phyloP scores from a whole-genome alignment of 2,113 vertebrate species.

The Microtus ochrogaster region DNA sequence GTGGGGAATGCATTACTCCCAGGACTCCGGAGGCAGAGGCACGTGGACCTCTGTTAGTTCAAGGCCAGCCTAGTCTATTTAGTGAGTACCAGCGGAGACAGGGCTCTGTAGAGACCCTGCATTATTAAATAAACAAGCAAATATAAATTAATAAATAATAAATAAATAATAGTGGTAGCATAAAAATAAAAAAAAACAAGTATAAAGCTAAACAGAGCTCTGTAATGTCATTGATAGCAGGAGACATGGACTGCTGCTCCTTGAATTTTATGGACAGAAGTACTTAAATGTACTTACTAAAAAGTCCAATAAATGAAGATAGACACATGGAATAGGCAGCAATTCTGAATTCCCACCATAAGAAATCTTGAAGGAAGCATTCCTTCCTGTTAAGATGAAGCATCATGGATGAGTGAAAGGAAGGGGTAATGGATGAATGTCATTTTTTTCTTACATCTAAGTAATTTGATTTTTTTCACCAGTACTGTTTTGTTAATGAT shows the following conservation, averaged over 20 bases:
- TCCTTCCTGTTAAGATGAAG: neutral
- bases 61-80: neutral
- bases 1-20: neutral
- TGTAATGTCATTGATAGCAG: neutral
- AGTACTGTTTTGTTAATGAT: neutral
- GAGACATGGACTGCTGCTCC: neutral
- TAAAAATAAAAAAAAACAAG: neutral
- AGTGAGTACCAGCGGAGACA: neutral
- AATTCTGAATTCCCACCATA: neutral
- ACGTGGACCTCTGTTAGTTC: no score
- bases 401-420: neutral
- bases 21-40: neutral
- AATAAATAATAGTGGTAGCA: neutral
- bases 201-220: neutral
- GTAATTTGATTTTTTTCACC: neutral
- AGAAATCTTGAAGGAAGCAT: neutral
- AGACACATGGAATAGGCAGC: neutral
- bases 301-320: neutral
- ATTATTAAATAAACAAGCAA: neutral
- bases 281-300: neutral
- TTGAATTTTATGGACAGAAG: neutral
- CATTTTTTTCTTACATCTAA: neutral
- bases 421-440: neutral
- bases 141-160: neutral
- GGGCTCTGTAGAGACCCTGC: neutral